A percentile compares a stretch with the other conserved stretches of the same genome.
phyloP scores from a whole-genome alignment of 2,797 vertebrate genomes.

The Tragopan temminckii region DNA sequence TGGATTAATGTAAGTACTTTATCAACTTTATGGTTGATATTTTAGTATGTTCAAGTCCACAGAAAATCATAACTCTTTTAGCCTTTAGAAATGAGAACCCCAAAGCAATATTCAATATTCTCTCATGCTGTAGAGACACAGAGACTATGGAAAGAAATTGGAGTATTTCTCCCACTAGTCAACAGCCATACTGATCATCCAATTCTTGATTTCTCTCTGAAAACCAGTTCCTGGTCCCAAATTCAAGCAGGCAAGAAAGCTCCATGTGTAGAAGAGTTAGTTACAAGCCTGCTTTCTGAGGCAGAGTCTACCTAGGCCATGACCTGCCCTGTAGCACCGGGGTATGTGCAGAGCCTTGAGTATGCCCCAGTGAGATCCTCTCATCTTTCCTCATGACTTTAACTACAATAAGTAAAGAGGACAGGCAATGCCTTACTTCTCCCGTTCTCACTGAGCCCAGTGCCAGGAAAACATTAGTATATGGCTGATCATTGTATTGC shows the following conservation, averaged over 20 bases:
- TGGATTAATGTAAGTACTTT: conserved; percentile 89
- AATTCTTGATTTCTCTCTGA: not conserved
- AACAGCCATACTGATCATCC: not conserved
- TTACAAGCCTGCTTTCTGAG: not conserved
- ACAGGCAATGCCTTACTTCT: not conserved
- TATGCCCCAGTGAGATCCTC: not conserved
- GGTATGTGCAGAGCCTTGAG: not conserved
- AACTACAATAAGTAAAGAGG: not conserved
- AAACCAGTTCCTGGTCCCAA: not conserved
- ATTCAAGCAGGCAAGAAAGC: not conserved
- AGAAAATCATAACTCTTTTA: not conserved
- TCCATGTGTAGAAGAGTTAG: not conserved
- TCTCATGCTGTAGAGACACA: not conserved
- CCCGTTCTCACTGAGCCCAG: not conserved
- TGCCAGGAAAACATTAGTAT: fast-evolving
- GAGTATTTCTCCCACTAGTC: not conserved
- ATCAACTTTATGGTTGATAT: not conserved
- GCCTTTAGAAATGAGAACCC: not conserved
- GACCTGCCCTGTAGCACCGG: not conserved
- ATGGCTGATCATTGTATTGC: not conserved
- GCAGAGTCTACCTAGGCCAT: not conserved
- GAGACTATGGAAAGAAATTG: not conserved
- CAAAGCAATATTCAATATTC: not conserved
- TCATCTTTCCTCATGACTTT: not conserved
- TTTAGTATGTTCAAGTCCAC: not conserved